phyloP scores from a whole-genome alignment of 2,113 vertebrate species.

The Calcarius ornatus region DNA sequence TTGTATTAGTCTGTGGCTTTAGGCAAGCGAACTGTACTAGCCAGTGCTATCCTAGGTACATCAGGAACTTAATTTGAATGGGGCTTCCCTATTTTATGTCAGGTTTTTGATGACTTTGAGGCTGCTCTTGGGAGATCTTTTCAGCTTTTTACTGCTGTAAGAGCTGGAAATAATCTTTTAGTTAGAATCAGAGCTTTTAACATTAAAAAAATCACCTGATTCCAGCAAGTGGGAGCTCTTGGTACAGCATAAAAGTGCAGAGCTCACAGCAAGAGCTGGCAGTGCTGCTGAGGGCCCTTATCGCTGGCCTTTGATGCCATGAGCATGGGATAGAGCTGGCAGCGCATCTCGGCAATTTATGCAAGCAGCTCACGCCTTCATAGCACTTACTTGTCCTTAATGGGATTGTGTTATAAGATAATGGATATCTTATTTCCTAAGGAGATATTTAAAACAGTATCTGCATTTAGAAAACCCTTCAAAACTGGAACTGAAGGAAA shows the following conservation, averaged over 20 bases:
- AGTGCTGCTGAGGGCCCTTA: background rate
- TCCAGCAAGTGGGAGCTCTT: background rate
- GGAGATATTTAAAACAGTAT: slow-evolving; percentile 6
- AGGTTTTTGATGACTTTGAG: slow-evolving; percentile 1
- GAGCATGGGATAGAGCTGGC: background rate
- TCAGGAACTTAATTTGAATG: background rate
- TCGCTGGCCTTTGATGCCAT: background rate
- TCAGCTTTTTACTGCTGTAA: background rate
- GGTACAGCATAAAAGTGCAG: background rate
- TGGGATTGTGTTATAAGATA: slow-evolving; percentile 1
- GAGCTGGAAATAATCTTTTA: slow-evolving; percentile 1
- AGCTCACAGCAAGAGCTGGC: background rate
- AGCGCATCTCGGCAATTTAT: background rate
- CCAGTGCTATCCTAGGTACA: background rate
- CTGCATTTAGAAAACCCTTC: background rate
- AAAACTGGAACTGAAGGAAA: background rate
- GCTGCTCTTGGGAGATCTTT: background rate
- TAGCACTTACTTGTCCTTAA: background rate
- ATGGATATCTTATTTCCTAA: background rate
- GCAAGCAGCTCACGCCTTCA: background rate
- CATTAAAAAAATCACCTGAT: slow-evolving; percentile 4
- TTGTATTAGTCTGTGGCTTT: background rate
- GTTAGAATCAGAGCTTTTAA: slow-evolving; percentile 16
- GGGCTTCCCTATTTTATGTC: background rate
- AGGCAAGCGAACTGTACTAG: background rate